Conservation (phyloP, 2,888 invertebrate species). For the Trilocha varians region DNA sequence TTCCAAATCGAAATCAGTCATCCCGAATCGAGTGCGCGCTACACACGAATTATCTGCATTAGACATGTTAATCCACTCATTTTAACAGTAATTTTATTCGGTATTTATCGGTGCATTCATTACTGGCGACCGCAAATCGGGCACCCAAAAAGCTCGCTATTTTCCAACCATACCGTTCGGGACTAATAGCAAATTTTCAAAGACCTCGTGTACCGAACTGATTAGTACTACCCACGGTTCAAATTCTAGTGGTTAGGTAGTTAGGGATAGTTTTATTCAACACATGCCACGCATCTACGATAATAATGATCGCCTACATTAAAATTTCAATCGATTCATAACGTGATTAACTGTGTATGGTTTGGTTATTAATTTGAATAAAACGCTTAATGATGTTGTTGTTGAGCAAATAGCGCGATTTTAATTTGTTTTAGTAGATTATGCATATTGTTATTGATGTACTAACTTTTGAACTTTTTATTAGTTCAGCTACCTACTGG, state of each 20-base stretch:
- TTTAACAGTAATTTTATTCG: slow-evolving; percentile 74
- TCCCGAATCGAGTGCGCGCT: slow-evolving; percentile 51
- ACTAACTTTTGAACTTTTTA: too few species aligned
- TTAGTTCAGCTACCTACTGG: too few species aligned
- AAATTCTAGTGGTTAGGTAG: slow-evolving; percentile 10
- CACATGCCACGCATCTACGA: slow-evolving; percentile 1
- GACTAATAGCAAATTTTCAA: background rate
- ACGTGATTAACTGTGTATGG: background rate
- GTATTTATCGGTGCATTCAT: slow-evolving; percentile 74
- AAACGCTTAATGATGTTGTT: too few species aligned
- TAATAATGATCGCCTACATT: slow-evolving; percentile 2
- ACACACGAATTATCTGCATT: slow-evolving; percentile 70
- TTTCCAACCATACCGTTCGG: slow-evolving; percentile 41
- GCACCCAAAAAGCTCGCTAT: slow-evolving; percentile 69
- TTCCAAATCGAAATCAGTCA: slow-evolving; percentile 47
- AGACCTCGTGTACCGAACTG: background rate
- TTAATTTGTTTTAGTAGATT: too few species aligned
- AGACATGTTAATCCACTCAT: slow-evolving; percentile 74
- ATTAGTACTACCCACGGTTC: background rate
- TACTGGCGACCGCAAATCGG: slow-evolving; percentile 69
- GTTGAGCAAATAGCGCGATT: too few species aligned
- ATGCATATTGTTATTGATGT: too few species aligned
- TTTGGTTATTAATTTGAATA: background rate
- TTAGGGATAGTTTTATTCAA: slow-evolving; percentile 16
- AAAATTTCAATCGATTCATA: slow-evolving; percentile 3